Conservation (phyloP, 1,140 invertebrate species). For the Metaphire vulgaris region DNA sequence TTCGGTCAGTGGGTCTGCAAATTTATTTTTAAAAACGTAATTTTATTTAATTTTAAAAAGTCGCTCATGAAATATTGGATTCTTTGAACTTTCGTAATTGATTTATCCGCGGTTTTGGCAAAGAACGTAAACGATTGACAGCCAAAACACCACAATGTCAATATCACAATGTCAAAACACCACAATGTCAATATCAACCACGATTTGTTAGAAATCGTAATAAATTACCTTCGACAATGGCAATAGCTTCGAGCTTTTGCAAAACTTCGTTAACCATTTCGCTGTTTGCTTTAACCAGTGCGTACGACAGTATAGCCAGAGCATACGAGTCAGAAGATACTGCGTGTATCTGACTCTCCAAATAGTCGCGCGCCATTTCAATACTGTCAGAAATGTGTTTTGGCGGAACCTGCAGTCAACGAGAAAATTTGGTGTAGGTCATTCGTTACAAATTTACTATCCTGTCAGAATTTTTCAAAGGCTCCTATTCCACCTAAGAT, state of each 20-base stretch:
- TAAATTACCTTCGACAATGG: slow-evolving; percentile 50
- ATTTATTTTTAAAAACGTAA: too few relatives aligned
- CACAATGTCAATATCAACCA: too few relatives aligned
- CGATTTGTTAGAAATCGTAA: slow-evolving; percentile 43
- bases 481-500: too few relatives aligned
- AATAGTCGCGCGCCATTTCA: background rate
- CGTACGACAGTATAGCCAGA: slow-evolving; percentile 17
- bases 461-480: too few relatives aligned
- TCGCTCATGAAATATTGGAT: background rate
- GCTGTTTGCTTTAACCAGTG: slow-evolving; percentile 63
- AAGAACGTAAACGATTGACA: background rate
- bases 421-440: too few relatives aligned
- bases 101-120: too few relatives aligned
- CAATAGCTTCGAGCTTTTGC: slow-evolving; percentile 59
- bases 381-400: background rate
- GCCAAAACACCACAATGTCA: background rate
- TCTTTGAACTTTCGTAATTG: too few relatives aligned
- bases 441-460: too few relatives aligned
- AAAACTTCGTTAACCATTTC: slow-evolving; percentile 61
- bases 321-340: slow-evolving; percentile 16
- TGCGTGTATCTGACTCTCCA: background rate
- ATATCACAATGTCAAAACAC: too few relatives aligned
- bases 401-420: background rate
- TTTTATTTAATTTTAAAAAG: background rate
- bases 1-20: too few relatives aligned